Base-by-base conservation (phyloP, 2,797 vertebrate genomes). In the Parambassis ranga region DNA sequence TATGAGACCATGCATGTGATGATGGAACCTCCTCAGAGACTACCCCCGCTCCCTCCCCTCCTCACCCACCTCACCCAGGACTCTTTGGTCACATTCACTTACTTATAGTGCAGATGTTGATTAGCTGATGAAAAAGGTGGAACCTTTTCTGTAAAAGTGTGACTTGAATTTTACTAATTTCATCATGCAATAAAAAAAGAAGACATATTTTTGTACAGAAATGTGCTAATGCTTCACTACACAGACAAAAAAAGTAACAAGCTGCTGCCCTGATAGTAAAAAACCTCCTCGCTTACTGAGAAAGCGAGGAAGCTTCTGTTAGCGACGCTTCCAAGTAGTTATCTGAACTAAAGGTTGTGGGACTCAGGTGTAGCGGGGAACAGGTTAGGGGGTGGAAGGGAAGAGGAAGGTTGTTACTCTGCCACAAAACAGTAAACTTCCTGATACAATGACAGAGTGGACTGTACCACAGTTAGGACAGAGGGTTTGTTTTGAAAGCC, bases 341-440 rank as follows among this genome's bases (percentile, higher is more conserved):
- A 26, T 36, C 30, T 37, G 11, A 26, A 63, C 43, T 20, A 15
- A 41, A 48, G 61, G 35, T 16, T 1, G 19, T 8, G 26, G 28
- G 31, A 49, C 5, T 20, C 11, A 24, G 51, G 68, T 39, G 44
- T 24, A 26, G 30, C 24, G 0, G 41, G 14, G 10, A 52, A 14
- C 13, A 22, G 51, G n/a, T 65, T 16, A 47, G 2, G n/a, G 30
- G 47, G 71, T 32, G 43, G 57, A 20, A 27, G 41, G 47, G 56
- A 20, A 62, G 13, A 43, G 51, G 24, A 69, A 67, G 51, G 27
- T 14, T 26, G 18, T 6, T 18, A n/a, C 55, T 57, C 41, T 19
- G 43, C 51, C 15, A 19, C 39, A 55, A 43, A 68, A 79, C 63
- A 83, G 63, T 66, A 79, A 68, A 52, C 58, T 20, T 20, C 8